Percentiles rank a stretch among this genome's conserved stretches.
These are phyloP conservation scores for Neotragus pygmaeus DNA, from an alignment of 2,113 vertebrate species.

Conservation along the genomic window DNA sequence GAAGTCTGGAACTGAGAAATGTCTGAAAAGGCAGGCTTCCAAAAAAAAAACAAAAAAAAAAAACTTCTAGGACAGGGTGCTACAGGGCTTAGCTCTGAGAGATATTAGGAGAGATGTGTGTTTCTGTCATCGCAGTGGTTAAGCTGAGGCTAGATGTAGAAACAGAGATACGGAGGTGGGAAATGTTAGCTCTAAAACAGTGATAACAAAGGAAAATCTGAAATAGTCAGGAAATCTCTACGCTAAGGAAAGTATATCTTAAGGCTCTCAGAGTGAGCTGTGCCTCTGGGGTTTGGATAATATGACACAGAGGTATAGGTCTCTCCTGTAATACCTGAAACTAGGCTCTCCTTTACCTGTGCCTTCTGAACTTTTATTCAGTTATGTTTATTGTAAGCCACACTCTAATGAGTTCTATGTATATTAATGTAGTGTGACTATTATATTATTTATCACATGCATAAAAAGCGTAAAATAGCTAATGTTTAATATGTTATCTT, in stretches of 20 bases:
- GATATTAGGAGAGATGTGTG: neutral
- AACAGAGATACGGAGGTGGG: rapidly evolving
- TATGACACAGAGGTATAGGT: neutral
- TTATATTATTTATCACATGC: neutral
- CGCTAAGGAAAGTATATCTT: neutral
- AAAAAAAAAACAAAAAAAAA: neutral
- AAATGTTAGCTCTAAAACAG: neutral
- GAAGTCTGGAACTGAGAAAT: neutral
- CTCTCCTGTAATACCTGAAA: neutral
- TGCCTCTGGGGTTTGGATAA: neutral
- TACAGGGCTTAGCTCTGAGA: neutral
- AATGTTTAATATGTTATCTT: neutral
- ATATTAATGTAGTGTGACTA: neutral
- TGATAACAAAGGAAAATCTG: neutral
- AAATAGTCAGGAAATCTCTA: neutral
- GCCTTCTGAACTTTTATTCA: neutral
- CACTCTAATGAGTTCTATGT: neutral
- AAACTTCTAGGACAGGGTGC: neutral
- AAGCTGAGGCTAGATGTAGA: neutral
- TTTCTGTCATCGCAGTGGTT: neutral
- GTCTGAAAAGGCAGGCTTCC: neutral
- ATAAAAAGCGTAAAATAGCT: neutral
- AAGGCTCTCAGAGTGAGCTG: neutral
- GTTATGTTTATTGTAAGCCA: neutral
- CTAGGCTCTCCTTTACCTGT: neutral